Base-by-base conservation (phyloP, 1,140 invertebrate genomes). In the Gonioctena quinquepunctata region DNA sequence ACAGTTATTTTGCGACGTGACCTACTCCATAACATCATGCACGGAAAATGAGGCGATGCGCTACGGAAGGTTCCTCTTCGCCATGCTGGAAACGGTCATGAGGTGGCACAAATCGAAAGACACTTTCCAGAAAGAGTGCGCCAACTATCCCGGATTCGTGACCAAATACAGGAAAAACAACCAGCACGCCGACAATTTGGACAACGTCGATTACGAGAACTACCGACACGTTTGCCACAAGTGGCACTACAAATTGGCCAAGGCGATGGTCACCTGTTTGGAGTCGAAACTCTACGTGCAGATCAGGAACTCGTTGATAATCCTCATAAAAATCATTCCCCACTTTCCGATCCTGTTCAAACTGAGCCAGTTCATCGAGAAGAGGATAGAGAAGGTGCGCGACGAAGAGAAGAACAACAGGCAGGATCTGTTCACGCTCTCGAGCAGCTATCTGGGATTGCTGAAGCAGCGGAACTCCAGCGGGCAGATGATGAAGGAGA, bases 231-330 rank as follows among this genome's bases (percentile, higher is more conserved):
- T 99, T 2, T 98, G 96, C 82, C 96, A 99, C 82, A 99, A 99
- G 80, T 99, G 97, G 97, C 97, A 99, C 84, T 99, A 97, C 83
- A 97, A 98, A 86, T 95, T 99, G 49, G 97, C 96, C 0, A 98
- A 97, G 85, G 94, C 96, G 0, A 93, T 98, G 81, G 93, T 98
- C 7, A 93, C 96, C 3, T 98, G 96, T 82, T 81, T 99, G 57
- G 96, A 99, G 79, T 98, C 96, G 0, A 95, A 96, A 64, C 96
- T 99, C 83, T 99, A 97, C 80, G 95, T 98, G 75, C 96, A 98
- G 86, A 99, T 98, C 72, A 89, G 97, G 68, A 99, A 99, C 86
- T 92, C 96, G 1, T 85, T 99, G 2, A 97, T 98, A 68, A 94
- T 99, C 48, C 86, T 99, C 13, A 94, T 94, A 69, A 90, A 96